A percentile compares a stretch with the other conserved stretches of the same genome.
Evolutionary conservation across 2,888 invertebrate genomes (phyloP).

Genomic region (Troglohyphantes excavatus): DNA sequence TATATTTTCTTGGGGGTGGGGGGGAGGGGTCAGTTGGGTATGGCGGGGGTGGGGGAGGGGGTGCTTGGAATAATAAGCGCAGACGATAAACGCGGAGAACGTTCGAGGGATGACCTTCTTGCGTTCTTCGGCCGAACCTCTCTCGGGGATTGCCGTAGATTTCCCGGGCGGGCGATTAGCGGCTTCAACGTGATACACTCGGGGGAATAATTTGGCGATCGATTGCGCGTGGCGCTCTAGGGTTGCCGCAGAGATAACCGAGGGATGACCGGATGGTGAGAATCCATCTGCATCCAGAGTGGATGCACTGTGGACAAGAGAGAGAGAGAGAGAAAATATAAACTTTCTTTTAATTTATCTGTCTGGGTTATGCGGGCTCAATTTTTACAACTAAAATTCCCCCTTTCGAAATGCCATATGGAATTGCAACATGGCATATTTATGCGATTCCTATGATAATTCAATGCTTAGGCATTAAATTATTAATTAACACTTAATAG

Average conservation of each 20-base stretch:
- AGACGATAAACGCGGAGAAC: slow-evolving; percentile 35
- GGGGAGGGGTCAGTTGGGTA: background rate
- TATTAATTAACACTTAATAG: too few relatives aligned
- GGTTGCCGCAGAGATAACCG: slow-evolving; percentile 14
- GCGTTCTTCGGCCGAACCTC: slow-evolving; percentile 33
- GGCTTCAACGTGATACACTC: slow-evolving; percentile 57
- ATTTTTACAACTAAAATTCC: too few relatives aligned
- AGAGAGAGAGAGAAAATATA: too few relatives aligned
- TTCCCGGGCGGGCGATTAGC: slow-evolving; percentile 73
- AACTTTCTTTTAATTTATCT: too few relatives aligned
- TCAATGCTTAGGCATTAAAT: too few relatives aligned
- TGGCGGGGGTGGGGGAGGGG: background rate
- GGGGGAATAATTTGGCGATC: slow-evolving; percentile 76
- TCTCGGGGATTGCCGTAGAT: slow-evolving; percentile 41
- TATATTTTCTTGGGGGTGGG: slow-evolving; percentile 11
- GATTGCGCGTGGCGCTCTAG: slow-evolving; percentile 36
- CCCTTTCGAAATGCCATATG: too few relatives aligned
- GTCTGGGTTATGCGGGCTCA: too few relatives aligned
- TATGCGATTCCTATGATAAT: too few relatives aligned
- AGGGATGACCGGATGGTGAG: background rate
- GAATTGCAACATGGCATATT: too few relatives aligned
- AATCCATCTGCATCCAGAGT: too few relatives aligned
- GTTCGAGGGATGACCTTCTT: slow-evolving; percentile 68
- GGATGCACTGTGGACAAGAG: too few relatives aligned
- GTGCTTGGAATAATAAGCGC: slow-evolving; percentile 1